Evolutionary conservation across 2,888 invertebrate genomes (phyloP).

Genomic region (Orchestes rusci): DNA sequence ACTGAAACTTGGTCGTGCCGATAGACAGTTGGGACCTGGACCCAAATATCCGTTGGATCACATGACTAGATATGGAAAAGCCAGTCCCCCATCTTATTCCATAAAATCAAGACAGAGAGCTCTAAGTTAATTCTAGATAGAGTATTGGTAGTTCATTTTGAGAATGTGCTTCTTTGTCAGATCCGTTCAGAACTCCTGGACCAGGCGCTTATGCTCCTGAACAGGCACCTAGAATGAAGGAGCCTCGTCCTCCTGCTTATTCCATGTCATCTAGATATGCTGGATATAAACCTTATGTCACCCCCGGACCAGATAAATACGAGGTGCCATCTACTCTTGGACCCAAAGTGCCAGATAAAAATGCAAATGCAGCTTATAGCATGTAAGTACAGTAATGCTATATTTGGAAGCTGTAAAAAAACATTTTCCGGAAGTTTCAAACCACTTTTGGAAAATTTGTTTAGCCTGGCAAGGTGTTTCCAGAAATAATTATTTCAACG

Average conservation of each 20-base stretch:
- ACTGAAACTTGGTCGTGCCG: constrained; percentile 32
- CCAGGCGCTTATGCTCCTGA: constrained; percentile 60
- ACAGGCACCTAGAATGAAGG: constrained; percentile 48
- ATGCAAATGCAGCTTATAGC: constrained; percentile 46
- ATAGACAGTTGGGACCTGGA: constrained; percentile 40
- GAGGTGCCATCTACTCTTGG: constrained; percentile 47
- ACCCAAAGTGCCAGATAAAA: constrained; percentile 48
- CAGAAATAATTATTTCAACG: too few relatives aligned
- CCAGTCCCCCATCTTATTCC: constrained; percentile 48
- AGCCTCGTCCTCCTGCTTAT: constrained; percentile 52
- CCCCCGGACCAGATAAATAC: constrained; percentile 60
- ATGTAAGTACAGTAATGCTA: constrained; percentile 43
- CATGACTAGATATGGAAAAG: constrained; percentile 44
- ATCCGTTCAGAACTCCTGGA: constrained; percentile 57
- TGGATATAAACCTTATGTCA: constrained; percentile 30
- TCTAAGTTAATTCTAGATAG: constrained; percentile 17
- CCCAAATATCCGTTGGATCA: constrained; percentile 48
- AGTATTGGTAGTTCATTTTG: too few relatives aligned
- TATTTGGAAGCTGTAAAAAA: too few relatives aligned
- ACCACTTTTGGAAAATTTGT: too few relatives aligned
- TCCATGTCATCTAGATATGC: constrained; percentile 48
- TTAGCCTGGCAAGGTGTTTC: too few relatives aligned
- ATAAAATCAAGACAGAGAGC: constrained; percentile 37
- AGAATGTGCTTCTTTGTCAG: neutral
- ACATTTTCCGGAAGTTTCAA: too few relatives aligned